Conservation (phyloP, 2,797 vertebrate genomes). For the Urophycis tenuis region DNA sequence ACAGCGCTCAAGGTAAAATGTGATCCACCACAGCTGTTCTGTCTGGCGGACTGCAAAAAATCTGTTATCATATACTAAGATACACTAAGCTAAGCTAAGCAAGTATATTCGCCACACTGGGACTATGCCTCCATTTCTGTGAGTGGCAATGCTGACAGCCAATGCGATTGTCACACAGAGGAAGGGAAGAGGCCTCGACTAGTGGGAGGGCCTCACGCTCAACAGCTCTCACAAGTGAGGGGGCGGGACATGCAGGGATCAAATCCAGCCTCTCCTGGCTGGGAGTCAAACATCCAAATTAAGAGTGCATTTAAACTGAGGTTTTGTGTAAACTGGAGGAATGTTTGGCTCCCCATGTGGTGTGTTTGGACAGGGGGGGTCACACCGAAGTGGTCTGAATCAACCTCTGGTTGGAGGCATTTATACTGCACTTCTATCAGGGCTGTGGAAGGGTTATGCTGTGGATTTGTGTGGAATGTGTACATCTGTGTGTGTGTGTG, state of each 20-base stretch:
- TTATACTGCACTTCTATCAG: not conserved
- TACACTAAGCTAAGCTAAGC: too few species aligned
- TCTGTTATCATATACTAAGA: too few species aligned
- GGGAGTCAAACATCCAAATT: not conserved
- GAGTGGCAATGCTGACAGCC: too few species aligned
- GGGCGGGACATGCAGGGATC: not conserved
- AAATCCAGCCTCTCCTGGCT: not conserved
- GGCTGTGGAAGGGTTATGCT: too few species aligned
- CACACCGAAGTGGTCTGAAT: slow-evolving; percentile 49
- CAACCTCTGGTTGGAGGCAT: slow-evolving; percentile 22
- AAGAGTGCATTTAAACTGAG: not conserved
- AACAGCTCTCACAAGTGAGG: not conserved
- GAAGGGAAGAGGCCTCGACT: too few species aligned
- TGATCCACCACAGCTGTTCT: too few species aligned
- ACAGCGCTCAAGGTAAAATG: too few species aligned
- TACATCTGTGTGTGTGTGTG: not conserved
- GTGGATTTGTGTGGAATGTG: not conserved
- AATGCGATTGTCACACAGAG: too few species aligned
- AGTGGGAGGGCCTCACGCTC: too few species aligned
- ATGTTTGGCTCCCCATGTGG: slow-evolving; percentile 5
- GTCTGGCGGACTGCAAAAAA: too few species aligned
- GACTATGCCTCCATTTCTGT: too few species aligned
- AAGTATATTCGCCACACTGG: too few species aligned
- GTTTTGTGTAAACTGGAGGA: not conserved
- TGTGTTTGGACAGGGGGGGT: slow-evolving; percentile 29